Percentiles rank a stretch among this genome's conserved stretches.
These are phyloP conservation scores for Charaxes varanes DNA, from an alignment of 1,140 invertebrate genomes.

Conservation along the genomic window DNA sequence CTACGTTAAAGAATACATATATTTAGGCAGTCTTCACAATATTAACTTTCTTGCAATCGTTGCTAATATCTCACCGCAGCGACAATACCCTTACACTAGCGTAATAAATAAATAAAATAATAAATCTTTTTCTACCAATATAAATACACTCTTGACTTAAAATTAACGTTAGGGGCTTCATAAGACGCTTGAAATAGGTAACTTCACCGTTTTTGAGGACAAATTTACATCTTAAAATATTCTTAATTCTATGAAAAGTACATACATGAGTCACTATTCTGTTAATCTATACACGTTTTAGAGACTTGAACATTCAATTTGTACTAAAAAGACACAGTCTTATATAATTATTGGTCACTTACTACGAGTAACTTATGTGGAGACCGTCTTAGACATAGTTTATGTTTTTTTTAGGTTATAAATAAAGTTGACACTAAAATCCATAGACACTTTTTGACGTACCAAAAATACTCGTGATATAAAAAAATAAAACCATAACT, in stretches of 20 bases:
- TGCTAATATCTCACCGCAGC: neutral
- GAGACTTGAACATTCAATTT: slow-evolving; percentile 36
- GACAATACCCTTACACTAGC: slow-evolving; percentile 5
- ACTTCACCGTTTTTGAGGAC: slow-evolving; percentile 53
- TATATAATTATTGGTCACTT: slow-evolving; percentile 60
- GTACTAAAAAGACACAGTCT: slow-evolving; percentile 65
- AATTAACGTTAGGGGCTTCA: slow-evolving; percentile 23
- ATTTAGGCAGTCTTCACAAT: no score
- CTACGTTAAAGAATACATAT: no score
- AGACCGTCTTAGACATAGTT: no score
- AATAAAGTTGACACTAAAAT: no score
- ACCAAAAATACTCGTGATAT: no score
- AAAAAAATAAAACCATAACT: no score
- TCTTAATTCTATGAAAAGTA: slow-evolving; percentile 1
- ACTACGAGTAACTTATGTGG: no score
- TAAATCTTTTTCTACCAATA: slow-evolving; percentile 35
- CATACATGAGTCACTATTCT: no score
- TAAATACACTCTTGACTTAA: slow-evolving; percentile 52
- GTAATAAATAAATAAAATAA: slow-evolving; percentile 46
- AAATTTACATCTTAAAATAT: slow-evolving; percentile 19
- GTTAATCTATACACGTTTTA: slow-evolving; percentile 1
- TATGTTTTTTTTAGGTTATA: no score
- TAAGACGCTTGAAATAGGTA: no score
- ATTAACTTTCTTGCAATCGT: no score
- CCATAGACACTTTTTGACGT: no score